A percentile compares a stretch with the other conserved stretches of the same genome.
Conservation (phyloP, 2,113 vertebrate species). For the Eulemur rufifrons region DNA sequence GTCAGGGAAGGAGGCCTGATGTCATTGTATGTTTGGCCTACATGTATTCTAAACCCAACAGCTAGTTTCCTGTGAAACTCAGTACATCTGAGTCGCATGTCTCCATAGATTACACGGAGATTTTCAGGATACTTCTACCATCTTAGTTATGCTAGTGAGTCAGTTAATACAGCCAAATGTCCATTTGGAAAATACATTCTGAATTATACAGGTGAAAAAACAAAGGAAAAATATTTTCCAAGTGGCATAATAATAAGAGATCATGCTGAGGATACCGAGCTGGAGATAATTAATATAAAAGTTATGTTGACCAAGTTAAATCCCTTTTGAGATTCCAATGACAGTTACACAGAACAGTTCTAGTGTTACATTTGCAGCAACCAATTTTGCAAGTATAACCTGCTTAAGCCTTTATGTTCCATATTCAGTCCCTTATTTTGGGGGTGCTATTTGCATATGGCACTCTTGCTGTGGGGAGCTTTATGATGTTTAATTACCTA, state of each 20-base stretch:
- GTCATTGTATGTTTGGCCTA: slow-evolving; percentile 66
- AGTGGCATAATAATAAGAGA: not conserved
- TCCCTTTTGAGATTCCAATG: not conserved
- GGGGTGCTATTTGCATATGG: not conserved
- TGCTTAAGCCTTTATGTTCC: not conserved
- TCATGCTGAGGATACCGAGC: not conserved
- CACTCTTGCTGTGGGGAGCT: not conserved
- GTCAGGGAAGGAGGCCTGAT: slow-evolving; percentile 64
- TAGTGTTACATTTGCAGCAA: not conserved
- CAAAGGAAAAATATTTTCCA: not conserved
- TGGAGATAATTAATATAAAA: not conserved
- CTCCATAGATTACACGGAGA: not conserved
- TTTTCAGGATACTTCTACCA: not conserved
- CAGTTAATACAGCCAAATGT: not conserved
- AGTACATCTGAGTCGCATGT: not conserved
- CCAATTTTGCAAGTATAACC: not conserved
- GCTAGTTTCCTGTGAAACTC: slow-evolving; percentile 49
- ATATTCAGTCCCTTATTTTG: not conserved
- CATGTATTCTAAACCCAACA: slow-evolving; percentile 66
- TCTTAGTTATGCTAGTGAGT: not conserved
- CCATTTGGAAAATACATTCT: not conserved
- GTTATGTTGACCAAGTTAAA: not conserved
- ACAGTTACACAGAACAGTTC: not conserved
- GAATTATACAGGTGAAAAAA: slow-evolving; percentile 5
- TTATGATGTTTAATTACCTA: not conserved